These are phyloP conservation scores for Poeciliopsis paucimaculata DNA, from an alignment of 2,797 vertebrate species.

Conservation along the genomic window DNA sequence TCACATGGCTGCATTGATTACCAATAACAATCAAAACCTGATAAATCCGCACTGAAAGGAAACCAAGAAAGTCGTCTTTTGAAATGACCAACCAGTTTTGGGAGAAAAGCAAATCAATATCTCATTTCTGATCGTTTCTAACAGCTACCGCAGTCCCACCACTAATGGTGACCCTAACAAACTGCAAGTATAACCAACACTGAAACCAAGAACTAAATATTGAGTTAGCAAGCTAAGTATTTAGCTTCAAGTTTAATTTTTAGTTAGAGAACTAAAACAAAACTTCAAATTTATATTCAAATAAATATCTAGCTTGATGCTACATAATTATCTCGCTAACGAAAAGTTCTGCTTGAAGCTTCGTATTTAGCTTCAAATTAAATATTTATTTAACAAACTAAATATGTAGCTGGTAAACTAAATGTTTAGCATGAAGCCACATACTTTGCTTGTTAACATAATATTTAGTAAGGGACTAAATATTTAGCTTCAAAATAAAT, in stretches of 20 bases:
- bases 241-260: too few relatives aligned
- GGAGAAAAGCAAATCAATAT: neutral
- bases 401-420: too few relatives aligned
- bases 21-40: conserved; percentile 4
- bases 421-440: too few relatives aligned
- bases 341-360: neutral
- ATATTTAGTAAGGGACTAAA: too few relatives aligned
- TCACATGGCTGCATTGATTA: conserved; percentile 36
- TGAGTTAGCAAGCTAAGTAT: too few relatives aligned
- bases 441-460: too few relatives aligned
- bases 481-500: too few relatives aligned
- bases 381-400: too few relatives aligned
- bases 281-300: too few relatives aligned
- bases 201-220: neutral
- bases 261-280: neutral
- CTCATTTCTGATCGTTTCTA: neutral
- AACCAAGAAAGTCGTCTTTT: neutral
- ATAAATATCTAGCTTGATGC: too few relatives aligned
- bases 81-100: neutral
- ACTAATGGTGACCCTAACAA: neutral
- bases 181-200: neutral
- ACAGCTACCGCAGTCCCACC: neutral
- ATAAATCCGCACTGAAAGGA: neutral
- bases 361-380: too few relatives aligned
- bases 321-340: too few relatives aligned